Percentiles rank a stretch among this genome's conserved stretches.
These are phyloP conservation scores for Drosophila ohnishii DNA, from an alignment of 1,140 invertebrate genomes.

Conservation along the genomic window DNA sequence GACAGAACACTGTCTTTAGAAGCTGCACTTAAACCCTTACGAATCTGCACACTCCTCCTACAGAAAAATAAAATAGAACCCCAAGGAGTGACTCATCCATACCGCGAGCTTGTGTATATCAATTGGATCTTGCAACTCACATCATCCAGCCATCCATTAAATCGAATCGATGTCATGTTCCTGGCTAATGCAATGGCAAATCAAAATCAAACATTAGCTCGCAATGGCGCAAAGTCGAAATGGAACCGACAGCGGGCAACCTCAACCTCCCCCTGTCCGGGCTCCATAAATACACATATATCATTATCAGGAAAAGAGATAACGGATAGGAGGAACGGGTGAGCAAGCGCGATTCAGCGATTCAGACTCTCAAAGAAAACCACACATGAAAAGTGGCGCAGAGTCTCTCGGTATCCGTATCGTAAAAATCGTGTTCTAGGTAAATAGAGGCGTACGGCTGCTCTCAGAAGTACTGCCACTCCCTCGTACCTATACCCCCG, in stretches of 20 bases:
- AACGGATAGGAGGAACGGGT: constrained; percentile 41
- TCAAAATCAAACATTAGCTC: constrained; percentile 53
- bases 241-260: constrained; percentile 14
- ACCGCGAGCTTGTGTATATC: background rate
- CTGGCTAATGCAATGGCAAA: constrained; percentile 44
- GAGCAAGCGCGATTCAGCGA: constrained; percentile 50
- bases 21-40: too few species aligned
- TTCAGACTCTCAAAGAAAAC: constrained; percentile 65
- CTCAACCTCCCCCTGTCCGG: constrained; percentile 1
- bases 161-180: constrained; percentile 17
- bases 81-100: background rate
- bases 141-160: constrained; percentile 20
- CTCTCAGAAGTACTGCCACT: constrained; percentile 11
- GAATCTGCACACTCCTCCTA: background rate
- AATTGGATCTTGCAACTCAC: background rate
- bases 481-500: background rate
- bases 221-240: constrained; percentile 66
- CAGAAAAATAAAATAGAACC: too few species aligned
- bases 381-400: constrained; percentile 43
- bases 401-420: constrained; percentile 17
- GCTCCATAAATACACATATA: constrained; percentile 11
- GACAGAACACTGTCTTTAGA: background rate
- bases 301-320: constrained; percentile 68
- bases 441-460: constrained; percentile 57
- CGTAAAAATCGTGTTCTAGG: constrained; percentile 34